Evolutionary conservation across 1,140 invertebrate genomes (phyloP), one percentile per base, ranked within the genome.

Genomic region (Oncopeltus fasciatus): DNA sequence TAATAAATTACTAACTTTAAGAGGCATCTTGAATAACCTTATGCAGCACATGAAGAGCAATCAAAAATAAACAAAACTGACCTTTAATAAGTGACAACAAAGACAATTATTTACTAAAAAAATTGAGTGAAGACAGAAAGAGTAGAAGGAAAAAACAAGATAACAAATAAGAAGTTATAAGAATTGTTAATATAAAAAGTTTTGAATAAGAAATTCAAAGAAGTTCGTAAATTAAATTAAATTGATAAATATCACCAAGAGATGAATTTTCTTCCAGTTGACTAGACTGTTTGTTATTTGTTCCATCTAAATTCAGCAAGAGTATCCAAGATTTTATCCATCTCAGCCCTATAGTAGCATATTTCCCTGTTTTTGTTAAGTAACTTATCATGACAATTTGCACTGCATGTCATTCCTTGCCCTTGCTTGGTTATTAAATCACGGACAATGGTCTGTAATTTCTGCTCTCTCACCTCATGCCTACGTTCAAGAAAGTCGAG

Each of bases 401-500:
- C 72, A 46, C 73, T 75, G 31, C 73, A 71, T 9, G 65, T 70
- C 61, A 72, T 73, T 14, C 67, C 74, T 44, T 69, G 68, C 49
- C 65, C 74, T 44, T 67, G 64, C 28, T 57, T 56, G 11, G 64
- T 49, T 57, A 78, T 63, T 8, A 78, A 60, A 64, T 78, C 74
- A 1, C 75, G 71, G 0, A 78, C 74, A n/a, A 78, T 69, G 33
- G 71, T 72, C 58, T 78, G 76, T 20, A 78, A 64, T 1, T 74
- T 77, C 65, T 75, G 72, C 51, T 78, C 77, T 8, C 77, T 69
- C 33, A 72, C 72, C 65, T 78, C 77, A 59, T 77, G 76, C 4
- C 76, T 73, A 62, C 74, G 73, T 62, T 78, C 75, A 9, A 78
- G 67, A 43, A 73, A 72, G 16, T 72, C 71, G 20, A 78, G 72